Base-by-base conservation (phyloP, 2,888 invertebrate genomes). In the Eulithis testata region DNA sequence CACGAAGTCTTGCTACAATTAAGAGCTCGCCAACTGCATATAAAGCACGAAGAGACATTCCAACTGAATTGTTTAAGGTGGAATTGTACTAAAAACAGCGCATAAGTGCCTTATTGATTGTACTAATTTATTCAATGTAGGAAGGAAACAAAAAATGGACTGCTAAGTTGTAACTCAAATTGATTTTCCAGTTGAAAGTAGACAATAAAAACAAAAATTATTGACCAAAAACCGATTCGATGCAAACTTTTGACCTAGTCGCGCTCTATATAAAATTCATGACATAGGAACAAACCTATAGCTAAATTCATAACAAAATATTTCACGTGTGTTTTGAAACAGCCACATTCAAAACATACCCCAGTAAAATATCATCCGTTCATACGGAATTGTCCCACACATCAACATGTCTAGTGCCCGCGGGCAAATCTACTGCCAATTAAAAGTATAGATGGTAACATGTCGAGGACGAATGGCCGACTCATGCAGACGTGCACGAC, bases 361-460 rank as follows among this genome's bases (percentile, higher is more conserved):
- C 14, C 31, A 14, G 44, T 51, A 60, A 55, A 59, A 71, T 65
- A 78, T 71, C 62, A 63, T 55, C 69, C 70, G 54, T 62, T 66
- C 69, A 55, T 61, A 59, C 71, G 62, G 73, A 78, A 82, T 83
- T 84, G 84, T 74, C 73, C 82, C 82, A 84, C 78, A 81, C 82
- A 81, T 83, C 81, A 83, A 81, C 84, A 78, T 84, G 84, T 84
- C 85, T 81, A 79, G 68, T 77, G 84, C 84, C 82, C 81, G 81
- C 80, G 81, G 84, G 75, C 79, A 81, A 85, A 90, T 90, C 86
- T 88, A 89, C 81, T 83, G 85, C 87, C 91, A 91, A 92, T 92
- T 91, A 90, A 89, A 90, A 87, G 83, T 90, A 89, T 88, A 84
- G 87, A 91, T 87, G 86, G 88, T 81, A 82, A 83, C 86, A 83